Evolutionary conservation across 1,140 invertebrate species (phyloP).

Genomic region (Palaemon carinicauda): DNA sequence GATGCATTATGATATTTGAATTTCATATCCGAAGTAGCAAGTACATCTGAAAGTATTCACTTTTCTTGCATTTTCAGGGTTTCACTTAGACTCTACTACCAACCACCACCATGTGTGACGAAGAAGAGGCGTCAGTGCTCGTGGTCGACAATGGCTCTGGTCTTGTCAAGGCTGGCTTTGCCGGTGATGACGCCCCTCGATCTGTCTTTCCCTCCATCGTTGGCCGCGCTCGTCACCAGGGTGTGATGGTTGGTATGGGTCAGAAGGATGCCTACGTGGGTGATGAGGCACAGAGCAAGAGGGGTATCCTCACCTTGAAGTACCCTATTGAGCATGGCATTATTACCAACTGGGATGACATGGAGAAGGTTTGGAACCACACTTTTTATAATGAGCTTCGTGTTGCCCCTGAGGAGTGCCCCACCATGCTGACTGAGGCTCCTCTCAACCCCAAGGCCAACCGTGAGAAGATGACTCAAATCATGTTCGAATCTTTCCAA

Average conservation of each 20-base stretch:
- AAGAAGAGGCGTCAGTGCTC: conserved; percentile 64
- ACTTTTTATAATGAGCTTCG: conserved; percentile 94
- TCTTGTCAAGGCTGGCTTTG: conserved; percentile 75
- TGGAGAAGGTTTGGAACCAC: conserved; percentile 98
- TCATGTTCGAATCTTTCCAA: conserved; percentile 72
- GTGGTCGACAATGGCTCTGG: conserved; percentile 74
- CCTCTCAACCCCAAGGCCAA: conserved; percentile 92
- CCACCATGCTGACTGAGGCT: conserved; percentile 89
- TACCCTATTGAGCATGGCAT: conserved; percentile 96
- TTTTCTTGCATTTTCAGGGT: too few relatives aligned
- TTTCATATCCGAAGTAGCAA: too few relatives aligned
- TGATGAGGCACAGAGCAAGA: conserved; percentile 91
- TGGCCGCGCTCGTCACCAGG: conserved; percentile 70
- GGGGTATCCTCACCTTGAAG: conserved; percentile 89
- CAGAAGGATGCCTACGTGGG: conserved; percentile 90
- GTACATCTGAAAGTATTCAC: too few relatives aligned
- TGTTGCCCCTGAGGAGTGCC: conserved; percentile 92
- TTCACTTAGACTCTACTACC: background rate
- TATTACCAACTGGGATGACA: conserved; percentile 96
- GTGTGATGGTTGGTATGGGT: conserved; percentile 93
- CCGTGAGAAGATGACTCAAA: conserved; percentile 76
- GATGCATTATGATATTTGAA: too few relatives aligned
- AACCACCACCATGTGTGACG: conserved; percentile 28
- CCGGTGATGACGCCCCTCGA: conserved; percentile 74
- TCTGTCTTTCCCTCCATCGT: conserved; percentile 74